phyloP scores from a whole-genome alignment of 2,797 vertebrate genomes.

The Pseudopleuronectes americanus region DNA sequence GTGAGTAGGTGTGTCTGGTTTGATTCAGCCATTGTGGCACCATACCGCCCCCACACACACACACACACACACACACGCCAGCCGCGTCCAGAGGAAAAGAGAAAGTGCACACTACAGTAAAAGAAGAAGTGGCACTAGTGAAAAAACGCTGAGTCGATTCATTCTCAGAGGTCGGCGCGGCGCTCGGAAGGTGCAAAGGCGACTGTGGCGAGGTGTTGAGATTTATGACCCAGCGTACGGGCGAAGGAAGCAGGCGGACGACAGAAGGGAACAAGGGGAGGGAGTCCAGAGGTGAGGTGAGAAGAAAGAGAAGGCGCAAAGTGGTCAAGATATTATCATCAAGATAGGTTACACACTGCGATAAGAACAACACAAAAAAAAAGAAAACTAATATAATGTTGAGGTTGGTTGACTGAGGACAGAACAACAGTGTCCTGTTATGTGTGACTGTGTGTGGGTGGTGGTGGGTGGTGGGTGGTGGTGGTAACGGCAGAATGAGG shows the following conservation, averaged over 20 bases:
- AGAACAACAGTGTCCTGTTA: neutral
- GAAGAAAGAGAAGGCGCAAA: slow-evolving; percentile 11
- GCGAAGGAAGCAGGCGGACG: slow-evolving; percentile 30
- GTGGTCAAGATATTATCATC: neutral
- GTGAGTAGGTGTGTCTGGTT: slow-evolving; percentile 52
- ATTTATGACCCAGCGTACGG: slow-evolving; percentile 46
- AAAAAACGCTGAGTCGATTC: slow-evolving; percentile 76
- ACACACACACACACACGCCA: slow-evolving; percentile 31
- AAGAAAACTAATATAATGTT: slow-evolving; percentile 1
- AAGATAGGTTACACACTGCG: slow-evolving; percentile 4
- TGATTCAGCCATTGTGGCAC: slow-evolving; percentile 70
- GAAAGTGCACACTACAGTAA: slow-evolving; percentile 78
- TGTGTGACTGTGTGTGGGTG: slow-evolving; percentile 16
- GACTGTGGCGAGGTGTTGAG: slow-evolving; percentile 31
- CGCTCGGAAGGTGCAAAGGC: slow-evolving; percentile 52
- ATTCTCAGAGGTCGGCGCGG: slow-evolving; percentile 69
- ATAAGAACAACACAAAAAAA: neutral
- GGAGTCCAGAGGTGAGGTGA: slow-evolving; percentile 26
- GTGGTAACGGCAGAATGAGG: slow-evolving; percentile 65
- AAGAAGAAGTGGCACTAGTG: slow-evolving; percentile 75
- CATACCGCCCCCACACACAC: slow-evolving; percentile 20
- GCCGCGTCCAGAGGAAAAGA: slow-evolving; percentile 42
- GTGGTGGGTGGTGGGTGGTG: neutral
- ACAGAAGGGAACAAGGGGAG: slow-evolving; percentile 17
- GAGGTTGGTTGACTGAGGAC: slow-evolving; percentile 35